These are phyloP conservation scores for Phasianus colchicus DNA, from an alignment of 2,113 vertebrate genomes.

Conservation along the genomic window DNA sequence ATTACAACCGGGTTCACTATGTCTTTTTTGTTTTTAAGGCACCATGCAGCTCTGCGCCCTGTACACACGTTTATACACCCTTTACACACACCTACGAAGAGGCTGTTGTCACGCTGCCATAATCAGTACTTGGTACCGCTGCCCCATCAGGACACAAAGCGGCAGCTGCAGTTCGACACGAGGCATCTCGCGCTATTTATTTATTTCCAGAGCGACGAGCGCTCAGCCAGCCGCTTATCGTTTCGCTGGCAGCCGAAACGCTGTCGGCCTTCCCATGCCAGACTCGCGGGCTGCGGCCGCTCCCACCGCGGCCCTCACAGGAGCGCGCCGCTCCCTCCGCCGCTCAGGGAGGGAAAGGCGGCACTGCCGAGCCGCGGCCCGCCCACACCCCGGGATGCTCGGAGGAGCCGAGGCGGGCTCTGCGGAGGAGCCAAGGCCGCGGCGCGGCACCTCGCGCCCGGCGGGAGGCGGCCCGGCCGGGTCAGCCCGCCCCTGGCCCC, in stretches of 20 bases:
- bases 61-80: background rate
- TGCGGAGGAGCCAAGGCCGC: too few species aligned
- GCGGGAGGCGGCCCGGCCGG: background rate
- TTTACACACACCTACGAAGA: too few species aligned
- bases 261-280: fast-evolving
- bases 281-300: fast-evolving
- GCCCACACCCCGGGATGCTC: too few species aligned
- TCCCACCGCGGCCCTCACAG: too few species aligned
- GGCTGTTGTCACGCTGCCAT: fast-evolving
- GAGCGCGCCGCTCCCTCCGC: background rate
- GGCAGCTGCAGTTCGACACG: fast-evolving
- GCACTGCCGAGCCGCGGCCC: too few species aligned
- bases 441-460: too few species aligned
- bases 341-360: too few species aligned
- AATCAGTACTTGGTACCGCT: fast-evolving
- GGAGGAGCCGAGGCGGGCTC: background rate
- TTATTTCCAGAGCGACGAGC: background rate
- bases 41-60: background rate
- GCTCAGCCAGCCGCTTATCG: background rate
- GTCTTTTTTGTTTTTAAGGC: background rate
- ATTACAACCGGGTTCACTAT: background rate
- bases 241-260: background rate
- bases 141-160: fast-evolving
- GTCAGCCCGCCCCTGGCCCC: slow-evolving; percentile 21
- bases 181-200: too few species aligned